phyloP scores from a whole-genome alignment of 2,113 vertebrate species.

The Heteronetta atricapilla region DNA sequence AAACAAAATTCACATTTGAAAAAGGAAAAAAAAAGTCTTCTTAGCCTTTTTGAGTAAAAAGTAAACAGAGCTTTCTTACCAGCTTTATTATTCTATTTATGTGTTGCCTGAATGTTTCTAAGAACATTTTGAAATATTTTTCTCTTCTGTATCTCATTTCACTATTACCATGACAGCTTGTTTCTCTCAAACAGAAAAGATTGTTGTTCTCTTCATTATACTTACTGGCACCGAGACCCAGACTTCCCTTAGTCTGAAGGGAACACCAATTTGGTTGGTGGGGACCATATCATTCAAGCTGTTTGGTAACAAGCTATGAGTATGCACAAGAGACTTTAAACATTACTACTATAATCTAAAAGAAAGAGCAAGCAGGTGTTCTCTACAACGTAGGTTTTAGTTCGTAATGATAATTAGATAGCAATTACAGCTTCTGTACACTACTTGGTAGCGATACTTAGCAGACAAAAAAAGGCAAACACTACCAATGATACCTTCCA shows the following conservation, averaged over 20 bases:
- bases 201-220: not conserved
- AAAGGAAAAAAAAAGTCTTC: not conserved
- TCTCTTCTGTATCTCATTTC: constrained; percentile 35
- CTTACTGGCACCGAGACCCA: not conserved
- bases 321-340: not conserved
- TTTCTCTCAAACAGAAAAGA: constrained; percentile 27
- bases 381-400: not conserved
- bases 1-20: constrained; percentile 43
- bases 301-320: not conserved
- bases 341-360: not conserved
- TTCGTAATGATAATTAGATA: not conserved
- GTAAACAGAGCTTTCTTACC: constrained; percentile 46
- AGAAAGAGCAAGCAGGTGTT: not conserved
- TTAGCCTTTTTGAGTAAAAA: not conserved
- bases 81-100: constrained; percentile 60
- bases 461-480: not conserved
- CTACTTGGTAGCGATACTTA: not conserved
- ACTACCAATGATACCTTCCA: not conserved
- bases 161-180: constrained; percentile 29
- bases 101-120: constrained; percentile 19
- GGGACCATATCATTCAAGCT: not conserved
- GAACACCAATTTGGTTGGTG: not conserved
- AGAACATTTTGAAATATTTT: not conserved
- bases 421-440: not conserved
- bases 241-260: not conserved